Base-by-base conservation (phyloP, 2,797 vertebrate species). In the Cirrhinus molitorella region DNA sequence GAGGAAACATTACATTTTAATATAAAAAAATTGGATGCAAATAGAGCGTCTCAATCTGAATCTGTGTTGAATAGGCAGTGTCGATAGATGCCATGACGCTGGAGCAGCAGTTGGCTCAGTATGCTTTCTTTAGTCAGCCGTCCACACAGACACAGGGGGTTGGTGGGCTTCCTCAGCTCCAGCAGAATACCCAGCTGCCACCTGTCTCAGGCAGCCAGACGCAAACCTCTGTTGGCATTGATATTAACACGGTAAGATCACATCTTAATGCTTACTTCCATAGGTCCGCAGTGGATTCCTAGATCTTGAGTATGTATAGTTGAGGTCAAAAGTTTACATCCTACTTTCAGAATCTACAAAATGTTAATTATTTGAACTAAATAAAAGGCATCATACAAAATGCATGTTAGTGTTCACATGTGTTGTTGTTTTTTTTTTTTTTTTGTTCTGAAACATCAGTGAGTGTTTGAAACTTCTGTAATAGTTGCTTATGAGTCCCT, bases 71-170 rank as follows among this genome's bases (percentile, higher is more conserved):
- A 0, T 88, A 99, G 98, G 94, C 94, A 0, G 85, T 97, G 91
- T 91, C 96, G 7, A 96, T 98, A 91, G 97, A 99, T 0, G 92
- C 96, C 0, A 86, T 99, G 91, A 96, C 95, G 75, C 93, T 99
- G 93, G 98, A 99, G 89, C 98, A 99, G 93, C 97, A 98, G 93
- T 96, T 99, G 75, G 92, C 98, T 45, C 97, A 97, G 28, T 99
- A 96, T 6, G 94, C 97, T 0, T 96, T 99, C 91, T 98, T 99
- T 91, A 96, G 95, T 89, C 95, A 95, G 88, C 92, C 94, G 61
- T 95, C 96, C 74, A 91, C 83, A 94, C 94, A 10, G 91, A 94
- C 70, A 90, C 88, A 85, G 88, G 96, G 88, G 91, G 94, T 0
- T 94, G 95, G 91, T 93, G 95, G 0, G 17, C 86, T 95, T 51